phyloP scores from a whole-genome alignment of 2,888 invertebrate genomes.

The Deroplatys truncata region DNA sequence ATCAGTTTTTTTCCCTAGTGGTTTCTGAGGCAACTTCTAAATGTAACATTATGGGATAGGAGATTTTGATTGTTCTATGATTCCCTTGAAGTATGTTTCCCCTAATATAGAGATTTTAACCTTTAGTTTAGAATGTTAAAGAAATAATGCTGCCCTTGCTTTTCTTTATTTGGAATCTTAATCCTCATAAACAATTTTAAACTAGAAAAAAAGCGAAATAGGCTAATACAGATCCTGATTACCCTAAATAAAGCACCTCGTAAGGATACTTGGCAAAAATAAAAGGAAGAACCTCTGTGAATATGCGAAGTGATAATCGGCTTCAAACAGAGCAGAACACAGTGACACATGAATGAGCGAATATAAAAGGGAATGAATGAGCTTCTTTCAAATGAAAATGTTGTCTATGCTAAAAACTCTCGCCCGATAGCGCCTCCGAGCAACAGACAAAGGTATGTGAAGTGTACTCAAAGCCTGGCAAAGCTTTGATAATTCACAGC shows the following conservation, averaged over 20 bases:
- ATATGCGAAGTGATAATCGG: not conserved
- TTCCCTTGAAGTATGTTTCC: no score
- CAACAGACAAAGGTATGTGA: not conserved
- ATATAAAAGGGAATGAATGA: not conserved
- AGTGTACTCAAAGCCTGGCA: not conserved
- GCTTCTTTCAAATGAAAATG: not conserved
- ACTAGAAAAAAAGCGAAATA: no score
- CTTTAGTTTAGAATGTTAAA: no score
- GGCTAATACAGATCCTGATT: no score
- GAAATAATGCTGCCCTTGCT: no score
- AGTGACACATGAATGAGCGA: not conserved
- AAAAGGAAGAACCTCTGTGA: not conserved
- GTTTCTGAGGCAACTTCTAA: no score
- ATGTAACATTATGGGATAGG: no score
- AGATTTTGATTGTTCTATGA: no score
- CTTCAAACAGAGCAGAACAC: not conserved
- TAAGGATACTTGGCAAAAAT: not conserved
- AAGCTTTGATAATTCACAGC: not conserved
- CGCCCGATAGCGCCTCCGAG: not conserved
- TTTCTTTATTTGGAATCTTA: no score
- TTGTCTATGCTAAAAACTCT: not conserved
- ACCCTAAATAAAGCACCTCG: not conserved
- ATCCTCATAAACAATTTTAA: no score
- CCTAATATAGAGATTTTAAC: no score
- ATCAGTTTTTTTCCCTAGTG: no score